A percentile compares a stretch with the other conserved stretches of the same genome.
These are phyloP conservation scores for Pogonomyrmex californicus DNA, from an alignment of 1,140 invertebrate species.

Conservation along the genomic window DNA sequence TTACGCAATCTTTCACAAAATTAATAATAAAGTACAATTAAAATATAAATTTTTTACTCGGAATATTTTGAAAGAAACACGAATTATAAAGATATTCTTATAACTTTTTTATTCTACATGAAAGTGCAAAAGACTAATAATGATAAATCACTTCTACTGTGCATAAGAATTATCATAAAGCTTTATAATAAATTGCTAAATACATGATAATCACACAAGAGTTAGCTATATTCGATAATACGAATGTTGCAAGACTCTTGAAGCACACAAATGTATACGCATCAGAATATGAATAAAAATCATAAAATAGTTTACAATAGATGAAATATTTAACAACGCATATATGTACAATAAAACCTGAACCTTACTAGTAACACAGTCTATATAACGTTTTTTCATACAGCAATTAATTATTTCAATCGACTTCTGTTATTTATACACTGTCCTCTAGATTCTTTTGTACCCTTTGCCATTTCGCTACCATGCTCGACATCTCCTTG, in stretches of 20 bases:
- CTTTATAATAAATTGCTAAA: background rate
- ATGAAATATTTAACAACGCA: conserved; percentile 31
- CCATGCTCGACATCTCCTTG: conserved; percentile 91
- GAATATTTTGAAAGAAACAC: conserved; percentile 52
- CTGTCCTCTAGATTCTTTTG: conserved; percentile 88
- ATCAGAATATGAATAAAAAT: conserved; percentile 4
- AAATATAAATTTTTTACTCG: too few relatives aligned
- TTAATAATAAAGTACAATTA: too few relatives aligned
- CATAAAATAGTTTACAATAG: conserved; percentile 11
- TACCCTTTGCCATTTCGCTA: conserved; percentile 92
- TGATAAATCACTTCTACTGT: background rate
- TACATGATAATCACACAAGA: background rate
- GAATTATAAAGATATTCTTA: background rate
- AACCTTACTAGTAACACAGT: conserved; percentile 14
- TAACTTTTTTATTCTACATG: background rate
- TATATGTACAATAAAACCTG: conserved; percentile 27
- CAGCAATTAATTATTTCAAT: conserved; percentile 16
- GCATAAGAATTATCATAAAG: conserved; percentile 31
- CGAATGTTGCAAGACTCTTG: background rate
- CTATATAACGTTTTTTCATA: background rate
- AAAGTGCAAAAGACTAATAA: conserved; percentile 14
- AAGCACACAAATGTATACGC: background rate
- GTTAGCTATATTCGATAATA: conserved; percentile 25
- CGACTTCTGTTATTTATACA: conserved; percentile 50
- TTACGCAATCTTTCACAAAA: too few relatives aligned